Conservation (phyloP, 2,797 vertebrate genomes). For the Megaceryle alcyon region DNA sequence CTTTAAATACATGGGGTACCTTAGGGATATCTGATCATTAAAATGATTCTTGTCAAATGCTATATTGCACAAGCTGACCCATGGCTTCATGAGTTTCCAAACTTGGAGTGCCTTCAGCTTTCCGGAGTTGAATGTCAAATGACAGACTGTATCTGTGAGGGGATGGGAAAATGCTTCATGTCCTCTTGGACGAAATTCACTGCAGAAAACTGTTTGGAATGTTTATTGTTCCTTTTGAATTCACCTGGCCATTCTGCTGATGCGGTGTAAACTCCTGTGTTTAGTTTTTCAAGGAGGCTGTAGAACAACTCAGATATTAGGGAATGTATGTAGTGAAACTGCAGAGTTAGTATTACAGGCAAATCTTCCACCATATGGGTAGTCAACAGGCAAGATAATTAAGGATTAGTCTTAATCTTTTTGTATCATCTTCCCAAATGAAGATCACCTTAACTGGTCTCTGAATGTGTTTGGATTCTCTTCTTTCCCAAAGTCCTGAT, state of each 20-base stretch:
- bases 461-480: neutral
- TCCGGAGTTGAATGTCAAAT: neutral
- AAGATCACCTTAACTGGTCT: neutral
- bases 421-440: neutral
- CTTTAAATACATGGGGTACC: neutral
- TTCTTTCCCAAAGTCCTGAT: neutral
- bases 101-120: slow-evolving; percentile 4
- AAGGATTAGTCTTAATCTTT: neutral
- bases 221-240: neutral
- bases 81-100: neutral
- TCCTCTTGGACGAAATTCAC: neutral
- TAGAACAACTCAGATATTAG: neutral
- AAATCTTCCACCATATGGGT: neutral
- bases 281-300: neutral
- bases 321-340: neutral
- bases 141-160: neutral
- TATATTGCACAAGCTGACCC: neutral
- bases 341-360: neutral
- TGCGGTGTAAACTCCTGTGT: neutral
- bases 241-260: neutral
- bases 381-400: neutral
- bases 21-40: slow-evolving; percentile 48
- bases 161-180: neutral
- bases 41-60: slow-evolving; percentile 47
- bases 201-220: neutral